Percentiles rank a stretch among this genome's conserved stretches.
These are phyloP conservation scores for Siniperca undulata DNA, from an alignment of 2,797 vertebrate species.

Conservation along the genomic window DNA sequence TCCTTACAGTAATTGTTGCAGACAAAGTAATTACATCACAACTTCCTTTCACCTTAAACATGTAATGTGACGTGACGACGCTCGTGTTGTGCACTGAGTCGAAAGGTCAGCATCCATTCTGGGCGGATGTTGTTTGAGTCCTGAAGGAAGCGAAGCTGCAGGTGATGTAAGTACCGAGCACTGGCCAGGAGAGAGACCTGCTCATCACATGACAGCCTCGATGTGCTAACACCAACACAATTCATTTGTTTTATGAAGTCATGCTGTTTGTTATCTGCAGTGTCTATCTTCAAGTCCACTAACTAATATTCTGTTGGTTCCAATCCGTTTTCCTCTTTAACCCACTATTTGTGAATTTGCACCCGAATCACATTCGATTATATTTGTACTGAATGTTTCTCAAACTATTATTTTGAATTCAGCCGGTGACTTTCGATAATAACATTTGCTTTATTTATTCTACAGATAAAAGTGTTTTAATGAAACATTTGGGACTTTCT, in stretches of 20 bases:
- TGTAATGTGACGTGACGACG: neutral
- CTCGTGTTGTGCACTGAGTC: too few relatives aligned
- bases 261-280: neutral
- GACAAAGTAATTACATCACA: neutral
- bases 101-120: constrained; percentile 47
- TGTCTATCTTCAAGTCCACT: neutral
- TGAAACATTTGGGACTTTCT: neutral
- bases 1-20: neutral
- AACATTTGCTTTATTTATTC: neutral
- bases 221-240: neutral
- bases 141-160: constrained; percentile 89
- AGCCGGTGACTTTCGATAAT: neutral
- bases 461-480: neutral
- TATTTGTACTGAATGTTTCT: neutral
- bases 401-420: neutral
- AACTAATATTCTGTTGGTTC: neutral
- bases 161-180: constrained; percentile 92
- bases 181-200: constrained; percentile 63
- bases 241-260: neutral
- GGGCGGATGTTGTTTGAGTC: constrained; percentile 81
- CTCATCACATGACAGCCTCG: constrained; percentile 72
- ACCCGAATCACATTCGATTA: neutral
- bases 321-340: neutral
- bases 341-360: neutral
- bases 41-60: neutral